Percentiles rank a stretch among this genome's conserved stretches.
These are phyloP conservation scores for Macrosoma leucophasiata DNA, from an alignment of 2,888 invertebrate genomes.

Conservation along the genomic window DNA sequence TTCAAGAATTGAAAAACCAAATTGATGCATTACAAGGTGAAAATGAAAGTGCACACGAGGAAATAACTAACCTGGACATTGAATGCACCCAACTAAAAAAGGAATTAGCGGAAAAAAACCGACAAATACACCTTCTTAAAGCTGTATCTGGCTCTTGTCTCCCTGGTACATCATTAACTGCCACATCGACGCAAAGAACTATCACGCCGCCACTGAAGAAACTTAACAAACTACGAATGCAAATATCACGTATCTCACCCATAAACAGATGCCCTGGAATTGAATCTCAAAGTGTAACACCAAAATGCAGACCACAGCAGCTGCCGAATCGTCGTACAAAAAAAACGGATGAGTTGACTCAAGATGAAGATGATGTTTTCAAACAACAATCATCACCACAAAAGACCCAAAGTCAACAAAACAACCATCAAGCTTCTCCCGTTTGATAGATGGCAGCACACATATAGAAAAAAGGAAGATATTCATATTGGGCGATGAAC, in stretches of 20 bases:
- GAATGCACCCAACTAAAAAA: slow-evolving; percentile 1
- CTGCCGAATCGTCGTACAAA: neutral
- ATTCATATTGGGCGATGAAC: slow-evolving; percentile 1
- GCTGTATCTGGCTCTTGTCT: slow-evolving; percentile 1
- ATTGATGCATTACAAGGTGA: neutral
- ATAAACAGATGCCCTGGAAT: too few species aligned
- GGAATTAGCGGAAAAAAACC: slow-evolving; percentile 2
- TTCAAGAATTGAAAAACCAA: slow-evolving; percentile 1
- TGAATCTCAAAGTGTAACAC: neutral
- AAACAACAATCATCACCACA: neutral
- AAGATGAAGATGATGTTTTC: neutral
- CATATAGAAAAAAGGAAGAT: neutral
- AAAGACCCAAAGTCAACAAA: neutral
- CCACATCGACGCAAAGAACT: too few species aligned
- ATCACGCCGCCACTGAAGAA: neutral
- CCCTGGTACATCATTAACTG: neutral
- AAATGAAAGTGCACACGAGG: slow-evolving; percentile 2
- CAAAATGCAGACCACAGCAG: neutral
- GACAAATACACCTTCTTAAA: neutral
- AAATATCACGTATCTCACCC: slow-evolving; percentile 1
- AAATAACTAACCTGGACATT: slow-evolving; percentile 1
- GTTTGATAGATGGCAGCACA: slow-evolving; percentile 2
- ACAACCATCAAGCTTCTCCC: too few species aligned
- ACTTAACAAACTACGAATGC: neutral
- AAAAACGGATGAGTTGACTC: neutral